Base-by-base conservation (phyloP, 1,140 invertebrate species). In the Cyclargus thomasi region DNA sequence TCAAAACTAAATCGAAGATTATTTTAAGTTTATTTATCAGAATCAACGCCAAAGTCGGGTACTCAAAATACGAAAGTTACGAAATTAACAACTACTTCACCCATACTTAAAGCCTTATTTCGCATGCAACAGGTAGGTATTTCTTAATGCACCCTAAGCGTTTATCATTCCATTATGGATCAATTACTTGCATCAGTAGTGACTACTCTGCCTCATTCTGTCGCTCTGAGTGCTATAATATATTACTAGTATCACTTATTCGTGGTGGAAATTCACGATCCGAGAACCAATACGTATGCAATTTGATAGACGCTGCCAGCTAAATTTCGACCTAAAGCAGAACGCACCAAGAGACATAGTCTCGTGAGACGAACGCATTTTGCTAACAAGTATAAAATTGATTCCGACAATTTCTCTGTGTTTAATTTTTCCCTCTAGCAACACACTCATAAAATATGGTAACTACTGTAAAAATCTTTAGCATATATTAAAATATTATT, bases 181-280 rank as follows among this genome's bases (percentile, higher is more conserved):
- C 71, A 72, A 69, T 72, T 72, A 72, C 71, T 18, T 63, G 67
- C 55, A 68, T 72, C 76, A 64, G 79, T 77, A 79, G 77, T 75
- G 73, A 64, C 18, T 20, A 59, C 55, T 68, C 68, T 70, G 53
- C 65, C 70, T 76, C 67, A 78, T 72, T 78, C 68, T 63, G 70
- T 62, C 67, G 62, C 62, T 68, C 14, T 68, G 39, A 68, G 66
- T 69, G 66, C 57, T 73, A 67, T 75, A 76, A 80, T 67, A 75
- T 76, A 80, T 78, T 70, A 65, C 73, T 39, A 70, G 67, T 76
- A 79, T 77, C 77, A 73, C 64, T 79, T 71, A 75, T 69, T 71
- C 70, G 70, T 71, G 70, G 63, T 57, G 57, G 66, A 71, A 71
- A 68, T 71, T 71, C 63, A 71, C 70, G 70, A 71, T 63, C 55